These are phyloP conservation scores for Nymphicus hollandicus DNA, from an alignment of 2,113 vertebrate genomes.

Conservation along the genomic window DNA sequence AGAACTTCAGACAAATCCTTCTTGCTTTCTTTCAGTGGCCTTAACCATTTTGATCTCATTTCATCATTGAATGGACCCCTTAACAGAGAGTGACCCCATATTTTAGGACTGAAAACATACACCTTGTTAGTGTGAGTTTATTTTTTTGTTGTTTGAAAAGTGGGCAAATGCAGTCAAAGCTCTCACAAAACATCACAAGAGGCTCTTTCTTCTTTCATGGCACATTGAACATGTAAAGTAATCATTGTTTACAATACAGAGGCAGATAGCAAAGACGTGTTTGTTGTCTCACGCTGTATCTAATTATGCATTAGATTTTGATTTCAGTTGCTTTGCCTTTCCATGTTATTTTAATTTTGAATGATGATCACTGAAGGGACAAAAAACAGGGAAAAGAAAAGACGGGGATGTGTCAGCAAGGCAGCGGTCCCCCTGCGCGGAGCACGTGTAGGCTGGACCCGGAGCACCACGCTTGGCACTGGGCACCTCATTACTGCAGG, in stretches of 20 bases:
- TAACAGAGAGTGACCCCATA: slow-evolving; percentile 64
- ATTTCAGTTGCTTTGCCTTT: slow-evolving; percentile 60
- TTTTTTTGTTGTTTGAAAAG: slow-evolving; percentile 71
- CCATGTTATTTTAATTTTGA: slow-evolving; percentile 66
- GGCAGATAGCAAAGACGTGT: slow-evolving; percentile 65
- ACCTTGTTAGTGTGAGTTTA: slow-evolving; percentile 72
- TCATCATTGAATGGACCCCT: slow-evolving; percentile 68
- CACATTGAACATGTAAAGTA: slow-evolving; percentile 67
- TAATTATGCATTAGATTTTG: slow-evolving; percentile 69
- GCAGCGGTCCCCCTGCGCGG: rapidly evolving
- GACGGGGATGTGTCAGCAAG: not conserved
- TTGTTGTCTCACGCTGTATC: slow-evolving; percentile 57
- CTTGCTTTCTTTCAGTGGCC: slow-evolving; percentile 65
- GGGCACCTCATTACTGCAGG: slow-evolving; percentile 29
- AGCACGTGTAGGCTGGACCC: not conserved
- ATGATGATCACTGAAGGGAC: slow-evolving; percentile 40
- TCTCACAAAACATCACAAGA: slow-evolving; percentile 66
- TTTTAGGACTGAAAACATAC: slow-evolving; percentile 70
- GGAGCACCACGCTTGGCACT: not conserved
- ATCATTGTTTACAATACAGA: slow-evolving; percentile 67
- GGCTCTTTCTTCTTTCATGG: slow-evolving; percentile 61
- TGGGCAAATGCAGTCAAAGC: slow-evolving; percentile 71
- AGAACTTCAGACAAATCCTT: slow-evolving; percentile 68
- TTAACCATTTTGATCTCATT: slow-evolving; percentile 71
- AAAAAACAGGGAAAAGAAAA: not conserved